phyloP scores from a whole-genome alignment of 2,888 invertebrate genomes.

The Parnassius orleans region DNA sequence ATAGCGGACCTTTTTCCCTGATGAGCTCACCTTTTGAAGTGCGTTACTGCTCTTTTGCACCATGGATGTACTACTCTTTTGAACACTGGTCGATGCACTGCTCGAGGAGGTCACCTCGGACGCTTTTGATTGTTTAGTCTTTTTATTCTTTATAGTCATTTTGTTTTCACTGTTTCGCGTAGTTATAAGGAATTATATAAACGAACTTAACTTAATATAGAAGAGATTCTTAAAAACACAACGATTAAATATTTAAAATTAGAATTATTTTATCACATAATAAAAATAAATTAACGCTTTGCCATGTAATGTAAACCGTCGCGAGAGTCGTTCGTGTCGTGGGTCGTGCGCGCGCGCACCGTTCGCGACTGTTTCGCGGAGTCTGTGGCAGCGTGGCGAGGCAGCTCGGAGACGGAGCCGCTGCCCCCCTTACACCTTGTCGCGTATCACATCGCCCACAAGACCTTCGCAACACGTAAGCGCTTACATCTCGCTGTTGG shows the following conservation, averaged over 20 bases:
- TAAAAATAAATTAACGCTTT: conserved; percentile 59
- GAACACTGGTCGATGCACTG: conserved; percentile 73
- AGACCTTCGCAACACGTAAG: conserved; percentile 75
- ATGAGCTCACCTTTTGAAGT: conserved; percentile 66
- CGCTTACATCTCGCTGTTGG: conserved; percentile 69
- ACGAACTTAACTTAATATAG: conserved; percentile 2
- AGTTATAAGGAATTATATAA: conserved; percentile 40
- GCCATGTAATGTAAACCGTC: conserved; percentile 65
- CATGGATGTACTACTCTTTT: conserved; percentile 67
- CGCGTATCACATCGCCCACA: conserved; percentile 58
- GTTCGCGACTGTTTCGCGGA: conserved; percentile 73
- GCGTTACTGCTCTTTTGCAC: conserved; percentile 68
- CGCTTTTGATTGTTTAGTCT: conserved; percentile 73
- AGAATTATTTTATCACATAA: conserved; percentile 53
- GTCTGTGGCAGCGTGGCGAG: conserved; percentile 47
- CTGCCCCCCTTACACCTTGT: conserved; percentile 52
- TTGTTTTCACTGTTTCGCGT: conserved; percentile 48
- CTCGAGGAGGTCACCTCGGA: conserved; percentile 65
- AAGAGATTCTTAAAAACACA: conserved; percentile 63
- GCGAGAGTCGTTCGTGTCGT: conserved; percentile 78
- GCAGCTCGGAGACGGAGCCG: conserved; percentile 34
- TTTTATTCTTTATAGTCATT: conserved; percentile 81
- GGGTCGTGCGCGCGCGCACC: conserved; percentile 69
- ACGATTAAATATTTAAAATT: conserved; percentile 59
- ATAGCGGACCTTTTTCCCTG: conserved; percentile 76